Evolutionary conservation across 1,140 invertebrate species (phyloP), one percentile per base, ranked within the genome.

Genomic region (Bombyx mori): DNA sequence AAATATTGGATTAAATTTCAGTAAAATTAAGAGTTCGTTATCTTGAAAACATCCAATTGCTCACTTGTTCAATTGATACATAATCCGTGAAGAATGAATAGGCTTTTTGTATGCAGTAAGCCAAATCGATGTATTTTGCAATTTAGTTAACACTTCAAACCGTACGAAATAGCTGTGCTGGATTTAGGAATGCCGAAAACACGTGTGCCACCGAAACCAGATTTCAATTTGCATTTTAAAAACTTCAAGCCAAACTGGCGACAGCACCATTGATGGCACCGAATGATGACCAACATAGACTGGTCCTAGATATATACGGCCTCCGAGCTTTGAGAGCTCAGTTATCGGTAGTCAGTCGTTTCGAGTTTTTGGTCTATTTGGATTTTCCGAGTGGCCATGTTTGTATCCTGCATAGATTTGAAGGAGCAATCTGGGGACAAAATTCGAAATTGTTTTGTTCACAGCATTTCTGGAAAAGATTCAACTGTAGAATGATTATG

Each of bases 141-240:
- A 18, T 18, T 18, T 18, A 18, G 12, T 18, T 35, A 5, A 35
- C 26, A 3, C 26, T 35, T 35, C 26, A 5, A 35, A 35, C 6
- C 48, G 48, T 12, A 12, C n/a, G 42, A 35, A 10, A 22, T 54
- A 55, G 52, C 46, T 50, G 35, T 57, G 57, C 44, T 57, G 12
- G 26, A 53, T 43, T 58, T 52, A 54, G 46, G 42, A 35, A 35
- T 35, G 18, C n/a, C 26, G 58, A 54, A 49, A 9, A 53, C 53
- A 62, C 48, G 50, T 52, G 51, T 35, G 42, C 44, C 9, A 58
- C 50, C 56, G 46, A 59, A 62, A 60, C 59, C 57, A 57, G 47
- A 54, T 61, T 64, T 67, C 65, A 67, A 67, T 63, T 67, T 64
- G 52, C 62, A 64, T 67, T 67, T 67, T 61, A 59, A 67, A 63